phyloP scores from a whole-genome alignment of 1,140 invertebrate species.

The Pseudomyrmex gracilis region DNA sequence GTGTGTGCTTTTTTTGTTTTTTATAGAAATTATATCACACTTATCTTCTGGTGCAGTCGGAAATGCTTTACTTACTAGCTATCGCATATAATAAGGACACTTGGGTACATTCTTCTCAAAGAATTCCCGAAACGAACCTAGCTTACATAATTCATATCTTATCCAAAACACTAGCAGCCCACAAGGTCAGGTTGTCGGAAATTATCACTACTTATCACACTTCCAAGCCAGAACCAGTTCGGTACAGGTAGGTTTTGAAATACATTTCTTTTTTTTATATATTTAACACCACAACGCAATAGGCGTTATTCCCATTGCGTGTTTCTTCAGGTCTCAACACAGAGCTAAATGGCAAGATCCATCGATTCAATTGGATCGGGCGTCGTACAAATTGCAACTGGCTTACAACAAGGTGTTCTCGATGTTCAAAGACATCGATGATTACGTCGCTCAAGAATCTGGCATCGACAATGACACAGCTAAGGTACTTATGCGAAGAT shows the following conservation, averaged over 20 bases:
- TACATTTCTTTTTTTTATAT: constrained; percentile 12
- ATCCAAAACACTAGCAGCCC: constrained; percentile 52
- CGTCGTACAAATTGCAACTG: constrained; percentile 79
- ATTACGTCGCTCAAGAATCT: constrained; percentile 32
- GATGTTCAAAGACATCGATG: constrained; percentile 78
- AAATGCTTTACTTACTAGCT: constrained; percentile 79
- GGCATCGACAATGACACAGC: constrained; percentile 61
- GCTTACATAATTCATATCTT: constrained; percentile 68
- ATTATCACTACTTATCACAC: constrained; percentile 72
- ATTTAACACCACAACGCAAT: constrained; percentile 1
- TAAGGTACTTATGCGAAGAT: constrained; percentile 67
- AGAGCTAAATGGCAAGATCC: constrained; percentile 78
- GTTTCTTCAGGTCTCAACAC: constrained; percentile 64
- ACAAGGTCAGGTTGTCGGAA: constrained; percentile 71
- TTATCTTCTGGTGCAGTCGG: constrained; percentile 81
- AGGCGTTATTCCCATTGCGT: neutral
- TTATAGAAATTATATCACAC: constrained; percentile 80
- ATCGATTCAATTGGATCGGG: constrained; percentile 79
- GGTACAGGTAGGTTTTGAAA: constrained; percentile 73
- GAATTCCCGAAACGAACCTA: constrained; percentile 72
- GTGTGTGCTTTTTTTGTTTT: constrained; percentile 23
- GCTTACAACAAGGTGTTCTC: constrained; percentile 76
- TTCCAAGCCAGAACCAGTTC: constrained; percentile 68
- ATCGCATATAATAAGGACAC: constrained; percentile 69
- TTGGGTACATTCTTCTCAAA: constrained; percentile 44